These are phyloP conservation scores for Porites divaricata DNA, from an alignment of 92 coral and sea anemone genomes.

Conservation along the genomic window DNA sequence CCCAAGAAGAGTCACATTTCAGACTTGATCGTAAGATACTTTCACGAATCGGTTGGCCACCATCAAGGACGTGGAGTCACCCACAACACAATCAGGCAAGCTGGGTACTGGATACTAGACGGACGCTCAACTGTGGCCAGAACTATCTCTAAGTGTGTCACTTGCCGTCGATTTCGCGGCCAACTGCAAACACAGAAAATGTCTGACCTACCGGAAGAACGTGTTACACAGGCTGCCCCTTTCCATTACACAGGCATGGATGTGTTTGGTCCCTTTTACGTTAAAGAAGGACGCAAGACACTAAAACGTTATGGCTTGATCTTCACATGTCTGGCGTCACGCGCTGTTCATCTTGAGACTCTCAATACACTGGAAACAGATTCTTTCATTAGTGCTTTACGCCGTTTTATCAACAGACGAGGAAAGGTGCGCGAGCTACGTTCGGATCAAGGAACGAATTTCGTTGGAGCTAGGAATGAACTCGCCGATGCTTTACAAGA, in stretches of 20 bases:
- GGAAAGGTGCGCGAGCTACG: not conserved
- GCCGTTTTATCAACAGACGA: constrained; percentile 35
- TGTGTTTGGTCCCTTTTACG: constrained; percentile 46
- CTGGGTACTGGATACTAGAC: constrained; percentile 34
- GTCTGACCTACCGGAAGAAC: constrained; percentile 45
- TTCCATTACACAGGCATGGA: constrained; percentile 45
- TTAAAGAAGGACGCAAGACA: constrained; percentile 55
- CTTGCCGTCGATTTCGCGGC: constrained; percentile 6
- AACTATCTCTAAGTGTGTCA: constrained; percentile 8
- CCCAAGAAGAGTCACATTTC: constrained; percentile 20
- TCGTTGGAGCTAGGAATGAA: constrained; percentile 3
- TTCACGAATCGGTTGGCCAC: not conserved
- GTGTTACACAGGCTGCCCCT: constrained; percentile 28
- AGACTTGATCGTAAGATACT: constrained; percentile 9
- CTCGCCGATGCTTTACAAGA: not conserved
- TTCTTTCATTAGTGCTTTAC: constrained; percentile 32
- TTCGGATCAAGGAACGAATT: not conserved
- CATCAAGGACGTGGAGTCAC: constrained; percentile 28
- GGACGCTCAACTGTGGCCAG: not conserved
- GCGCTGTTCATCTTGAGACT: constrained; percentile 58
- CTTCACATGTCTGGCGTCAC: constrained; percentile 44
- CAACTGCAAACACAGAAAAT: constrained; percentile 7
- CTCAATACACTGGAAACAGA: constrained; percentile 34
- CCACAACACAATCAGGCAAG: constrained; percentile 12
- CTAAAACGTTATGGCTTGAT: constrained; percentile 46